phyloP scores from a whole-genome alignment of 2,797 vertebrate species.

The Eulemur albifrons region DNA sequence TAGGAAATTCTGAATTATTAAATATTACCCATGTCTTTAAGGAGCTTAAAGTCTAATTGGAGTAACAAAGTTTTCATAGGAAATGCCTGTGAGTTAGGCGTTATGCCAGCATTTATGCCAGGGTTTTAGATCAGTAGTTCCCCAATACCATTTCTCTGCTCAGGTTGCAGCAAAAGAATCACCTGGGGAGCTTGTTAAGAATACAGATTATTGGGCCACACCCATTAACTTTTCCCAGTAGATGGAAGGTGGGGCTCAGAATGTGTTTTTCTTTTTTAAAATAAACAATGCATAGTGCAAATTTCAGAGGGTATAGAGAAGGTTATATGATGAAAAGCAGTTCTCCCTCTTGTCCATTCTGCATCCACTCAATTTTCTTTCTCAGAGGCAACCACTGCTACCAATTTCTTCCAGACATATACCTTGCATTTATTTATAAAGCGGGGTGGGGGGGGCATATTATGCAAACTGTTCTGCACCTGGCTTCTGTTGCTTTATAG shows the following conservation, averaged over 20 bases:
- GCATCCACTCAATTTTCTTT: background rate
- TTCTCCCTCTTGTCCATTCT: background rate
- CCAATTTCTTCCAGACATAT: background rate
- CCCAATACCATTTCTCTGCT: background rate
- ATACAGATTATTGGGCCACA: slow-evolving; percentile 17
- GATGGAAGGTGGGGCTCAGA: background rate
- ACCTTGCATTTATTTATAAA: background rate
- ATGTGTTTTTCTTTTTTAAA: background rate
- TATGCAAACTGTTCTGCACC: background rate
- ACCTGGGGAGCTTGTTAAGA: slow-evolving; percentile 62
- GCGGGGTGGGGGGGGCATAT: no score
- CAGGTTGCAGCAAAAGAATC: background rate
- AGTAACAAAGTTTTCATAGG: background rate
- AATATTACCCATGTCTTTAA: slow-evolving; percentile 9
- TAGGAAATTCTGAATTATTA: slow-evolving; percentile 40
- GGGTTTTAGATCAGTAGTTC: background rate
- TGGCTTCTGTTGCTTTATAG: slow-evolving; percentile 23
- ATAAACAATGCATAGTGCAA: background rate
- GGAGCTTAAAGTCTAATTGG: background rate
- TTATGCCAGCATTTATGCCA: background rate
- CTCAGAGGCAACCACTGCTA: background rate
- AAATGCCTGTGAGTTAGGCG: background rate
- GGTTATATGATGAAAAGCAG: background rate
- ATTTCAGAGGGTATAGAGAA: background rate
- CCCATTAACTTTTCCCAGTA: slow-evolving; percentile 22